A percentile compares a stretch with the other conserved stretches of the same genome.
These are phyloP conservation scores for Formicarius rufipectus DNA, from an alignment of 2,113 vertebrate species.

Conservation along the genomic window DNA sequence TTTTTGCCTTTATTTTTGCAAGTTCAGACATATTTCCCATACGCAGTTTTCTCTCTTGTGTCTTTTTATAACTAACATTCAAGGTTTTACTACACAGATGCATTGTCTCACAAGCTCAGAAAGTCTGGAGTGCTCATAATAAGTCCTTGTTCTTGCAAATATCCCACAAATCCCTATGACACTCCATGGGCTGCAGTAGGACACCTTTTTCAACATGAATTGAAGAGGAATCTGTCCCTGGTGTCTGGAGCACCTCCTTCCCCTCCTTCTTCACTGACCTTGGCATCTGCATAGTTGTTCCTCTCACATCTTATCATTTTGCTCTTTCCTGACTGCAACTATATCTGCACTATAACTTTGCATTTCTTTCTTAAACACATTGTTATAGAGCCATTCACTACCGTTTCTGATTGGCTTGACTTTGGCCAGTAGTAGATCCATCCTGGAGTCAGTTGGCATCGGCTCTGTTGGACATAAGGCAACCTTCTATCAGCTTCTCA, in stretches of 20 bases:
- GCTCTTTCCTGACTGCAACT: neutral
- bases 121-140: too few species aligned
- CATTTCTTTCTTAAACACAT: neutral
- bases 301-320: neutral
- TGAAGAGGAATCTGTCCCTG: neutral
- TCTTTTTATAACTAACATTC: too few species aligned
- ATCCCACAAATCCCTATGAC: too few species aligned
- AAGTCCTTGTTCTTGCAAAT: too few species aligned
- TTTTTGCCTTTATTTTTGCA: too few species aligned
- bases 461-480: neutral
- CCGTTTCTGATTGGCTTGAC: neutral
- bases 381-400: neutral
- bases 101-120: too few species aligned
- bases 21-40: too few species aligned
- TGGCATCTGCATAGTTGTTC: neutral
- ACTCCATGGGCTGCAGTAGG: neutral
- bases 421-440: neutral
- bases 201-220: neutral
- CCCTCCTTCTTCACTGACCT: neutral
- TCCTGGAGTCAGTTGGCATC: neutral
- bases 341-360: neutral
- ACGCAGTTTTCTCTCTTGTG: too few species aligned
- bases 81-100: too few species aligned
- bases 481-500: neutral
- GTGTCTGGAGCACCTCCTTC: neutral